phyloP scores from a whole-genome alignment of 2,888 invertebrate species.

The Limenitis camilla region DNA sequence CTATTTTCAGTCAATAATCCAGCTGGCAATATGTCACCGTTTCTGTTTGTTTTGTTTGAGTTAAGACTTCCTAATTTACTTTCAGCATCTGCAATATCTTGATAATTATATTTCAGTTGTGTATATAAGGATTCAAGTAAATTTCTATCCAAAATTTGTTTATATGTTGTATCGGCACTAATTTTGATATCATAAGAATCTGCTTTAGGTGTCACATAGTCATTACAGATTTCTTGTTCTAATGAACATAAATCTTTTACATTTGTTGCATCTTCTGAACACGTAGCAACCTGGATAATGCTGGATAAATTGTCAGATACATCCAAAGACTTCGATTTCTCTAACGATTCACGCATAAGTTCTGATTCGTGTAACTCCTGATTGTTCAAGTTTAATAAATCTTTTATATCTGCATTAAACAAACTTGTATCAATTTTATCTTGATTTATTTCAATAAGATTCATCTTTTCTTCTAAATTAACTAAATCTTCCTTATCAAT shows the following conservation, averaged over 20 bases:
- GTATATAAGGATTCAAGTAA: neutral
- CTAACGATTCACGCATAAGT: conserved; percentile 23
- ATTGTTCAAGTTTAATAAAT: conserved; percentile 22
- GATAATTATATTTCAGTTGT: conserved; percentile 16
- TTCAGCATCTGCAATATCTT: conserved; percentile 22
- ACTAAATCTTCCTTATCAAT: no score
- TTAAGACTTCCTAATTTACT: conserved; percentile 13
- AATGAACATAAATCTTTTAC: no score
- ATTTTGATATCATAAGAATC: no score
- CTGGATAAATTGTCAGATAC: neutral
- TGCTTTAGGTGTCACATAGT: no score
- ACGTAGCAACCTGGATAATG: neutral
- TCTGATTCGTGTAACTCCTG: conserved; percentile 39
- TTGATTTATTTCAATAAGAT: no score
- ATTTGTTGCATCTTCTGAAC: neutral
- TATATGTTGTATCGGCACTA: neutral
- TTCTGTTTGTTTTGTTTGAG: neutral
- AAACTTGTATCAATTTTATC: no score
- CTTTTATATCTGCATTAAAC: neutral
- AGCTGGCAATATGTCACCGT: neutral
- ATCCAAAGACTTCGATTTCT: neutral
- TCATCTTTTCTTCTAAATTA: no score
- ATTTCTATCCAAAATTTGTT: neutral
- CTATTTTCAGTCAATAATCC: neutral
- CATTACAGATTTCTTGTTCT: no score